phyloP scores from a whole-genome alignment of 2,797 vertebrate species.

The Sebastes itinus region DNA sequence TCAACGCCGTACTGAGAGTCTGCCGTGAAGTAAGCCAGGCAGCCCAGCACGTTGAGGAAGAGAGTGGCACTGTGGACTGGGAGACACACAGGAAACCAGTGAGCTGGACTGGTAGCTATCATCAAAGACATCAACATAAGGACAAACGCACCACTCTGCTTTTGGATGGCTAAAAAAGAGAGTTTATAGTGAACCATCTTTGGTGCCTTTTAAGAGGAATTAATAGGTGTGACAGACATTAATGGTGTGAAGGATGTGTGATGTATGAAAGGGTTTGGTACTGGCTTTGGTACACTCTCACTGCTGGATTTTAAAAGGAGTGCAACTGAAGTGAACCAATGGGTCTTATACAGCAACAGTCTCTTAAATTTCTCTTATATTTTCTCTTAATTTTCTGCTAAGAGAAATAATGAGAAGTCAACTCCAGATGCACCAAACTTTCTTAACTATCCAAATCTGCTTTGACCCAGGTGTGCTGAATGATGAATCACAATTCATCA shows the following conservation, averaged over 20 bases:
- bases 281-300: not conserved
- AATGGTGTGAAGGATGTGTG: not conserved
- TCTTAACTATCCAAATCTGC: too few species aligned
- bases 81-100: not conserved
- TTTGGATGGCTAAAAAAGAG: not conserved
- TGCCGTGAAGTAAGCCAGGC: conserved; percentile 90
- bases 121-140: not conserved
- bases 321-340: not conserved
- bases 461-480: too few species aligned
- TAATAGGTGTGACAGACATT: not conserved
- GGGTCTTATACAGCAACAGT: too few species aligned
- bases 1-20: conserved; percentile 79
- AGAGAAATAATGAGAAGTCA: too few species aligned
- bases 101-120: not conserved
- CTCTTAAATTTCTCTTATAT: too few species aligned
- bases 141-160: not conserved
- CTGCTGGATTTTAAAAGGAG: not conserved
- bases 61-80: conserved; percentile 93
- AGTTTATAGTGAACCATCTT: not conserved
- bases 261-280: not conserved
- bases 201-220: not conserved
- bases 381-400: too few species aligned
- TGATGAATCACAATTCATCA: too few species aligned
- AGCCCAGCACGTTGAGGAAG: conserved; percentile 93
- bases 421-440: too few species aligned